Evolutionary conservation across 2,888 invertebrate genomes (phyloP).

Genomic region (Diaprepes abbreviatus): DNA sequence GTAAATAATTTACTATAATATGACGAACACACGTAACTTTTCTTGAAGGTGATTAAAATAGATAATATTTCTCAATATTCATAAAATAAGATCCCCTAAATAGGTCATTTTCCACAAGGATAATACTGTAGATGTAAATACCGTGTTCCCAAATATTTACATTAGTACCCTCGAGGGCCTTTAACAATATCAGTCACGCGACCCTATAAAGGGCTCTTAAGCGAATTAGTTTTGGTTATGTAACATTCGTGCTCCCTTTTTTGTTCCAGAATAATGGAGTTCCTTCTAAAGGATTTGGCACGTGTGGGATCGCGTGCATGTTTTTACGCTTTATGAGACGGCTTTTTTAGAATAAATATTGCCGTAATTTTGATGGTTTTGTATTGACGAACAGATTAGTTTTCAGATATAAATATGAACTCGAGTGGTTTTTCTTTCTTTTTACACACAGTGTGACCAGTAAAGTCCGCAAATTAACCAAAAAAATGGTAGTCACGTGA

Average conservation of each 20-base stretch:
- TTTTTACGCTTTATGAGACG: background rate
- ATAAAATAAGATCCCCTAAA: no score
- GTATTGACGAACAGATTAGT: no score
- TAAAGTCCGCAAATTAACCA: no score
- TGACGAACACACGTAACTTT: no score
- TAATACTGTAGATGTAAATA: background rate
- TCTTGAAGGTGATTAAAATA: no score
- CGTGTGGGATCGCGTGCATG: conserved; percentile 6
- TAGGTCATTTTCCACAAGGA: background rate
- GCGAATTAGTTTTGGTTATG: conserved; percentile 12
- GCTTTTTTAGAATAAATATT: background rate
- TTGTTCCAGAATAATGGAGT: background rate
- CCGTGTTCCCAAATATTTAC: conserved; percentile 10
- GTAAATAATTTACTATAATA: no score
- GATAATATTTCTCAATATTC: no score
- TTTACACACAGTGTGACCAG: no score
- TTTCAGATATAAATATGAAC: no score
- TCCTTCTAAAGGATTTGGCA: conserved; percentile 2
- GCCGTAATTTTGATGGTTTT: background rate
- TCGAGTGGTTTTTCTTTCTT: no score
- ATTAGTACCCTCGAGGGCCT: conserved; percentile 1
- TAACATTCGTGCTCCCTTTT: conserved; percentile 7
- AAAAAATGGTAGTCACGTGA: no score
- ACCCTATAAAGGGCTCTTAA: conserved; percentile 7
- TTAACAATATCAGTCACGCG: conserved; percentile 9